These are phyloP conservation scores for Mus caroli DNA, from an alignment of 2,797 vertebrate species.

Conservation along the genomic window DNA sequence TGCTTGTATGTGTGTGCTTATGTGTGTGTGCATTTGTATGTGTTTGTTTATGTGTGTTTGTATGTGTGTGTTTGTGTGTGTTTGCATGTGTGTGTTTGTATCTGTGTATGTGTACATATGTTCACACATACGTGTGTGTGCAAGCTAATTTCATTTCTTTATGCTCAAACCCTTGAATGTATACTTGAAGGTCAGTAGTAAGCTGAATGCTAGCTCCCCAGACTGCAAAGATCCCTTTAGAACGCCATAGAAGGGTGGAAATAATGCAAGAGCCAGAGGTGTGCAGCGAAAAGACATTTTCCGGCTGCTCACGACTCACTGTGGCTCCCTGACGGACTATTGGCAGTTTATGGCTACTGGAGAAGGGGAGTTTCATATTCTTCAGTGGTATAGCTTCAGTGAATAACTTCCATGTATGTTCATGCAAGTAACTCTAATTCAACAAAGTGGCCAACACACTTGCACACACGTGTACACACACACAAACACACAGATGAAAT, in stretches of 20 bases:
- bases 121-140: neutral
- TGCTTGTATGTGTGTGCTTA: neutral
- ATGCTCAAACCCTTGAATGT: neutral
- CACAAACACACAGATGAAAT: neutral
- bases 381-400: neutral
- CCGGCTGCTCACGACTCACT: neutral
- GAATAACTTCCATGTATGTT: neutral
- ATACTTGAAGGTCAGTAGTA: neutral
- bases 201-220: neutral
- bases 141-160: neutral
- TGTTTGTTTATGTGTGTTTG: neutral
- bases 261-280: neutral
- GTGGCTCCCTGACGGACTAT: neutral
- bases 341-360: neutral
- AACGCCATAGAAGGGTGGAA: too few species aligned
- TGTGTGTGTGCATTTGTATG: neutral
- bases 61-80: neutral
- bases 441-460: neutral
- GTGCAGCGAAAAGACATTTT: neutral
- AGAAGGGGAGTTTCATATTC: neutral
- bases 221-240: neutral
- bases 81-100: neutral
- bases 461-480: too few species aligned
- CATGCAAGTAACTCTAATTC: neutral
- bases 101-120: too few species aligned